phyloP scores from a whole-genome alignment of 1,140 invertebrate genomes.

The Apis florea region DNA sequence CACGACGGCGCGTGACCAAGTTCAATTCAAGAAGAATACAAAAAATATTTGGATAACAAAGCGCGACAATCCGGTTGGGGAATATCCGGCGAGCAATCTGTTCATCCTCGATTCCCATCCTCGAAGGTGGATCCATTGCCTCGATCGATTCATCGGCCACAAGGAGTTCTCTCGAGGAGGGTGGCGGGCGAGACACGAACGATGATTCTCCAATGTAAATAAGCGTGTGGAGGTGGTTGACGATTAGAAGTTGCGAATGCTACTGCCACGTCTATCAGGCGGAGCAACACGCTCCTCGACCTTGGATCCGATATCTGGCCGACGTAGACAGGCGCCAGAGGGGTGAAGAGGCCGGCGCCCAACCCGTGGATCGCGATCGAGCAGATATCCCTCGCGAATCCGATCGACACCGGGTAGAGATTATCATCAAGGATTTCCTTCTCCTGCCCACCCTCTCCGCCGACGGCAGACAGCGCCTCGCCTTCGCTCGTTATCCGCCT shows the following conservation, averaged over 20 bases:
- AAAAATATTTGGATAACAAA: constrained; percentile 67
- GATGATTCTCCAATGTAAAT: constrained; percentile 82
- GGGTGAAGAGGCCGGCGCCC: constrained; percentile 80
- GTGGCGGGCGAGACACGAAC: constrained; percentile 73
- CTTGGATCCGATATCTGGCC: constrained; percentile 82
- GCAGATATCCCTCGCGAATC: constrained; percentile 76
- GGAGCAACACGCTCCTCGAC: constrained; percentile 82
- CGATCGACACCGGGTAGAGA: constrained; percentile 83
- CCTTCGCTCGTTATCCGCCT: background rate
- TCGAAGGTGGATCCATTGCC: constrained; percentile 73
- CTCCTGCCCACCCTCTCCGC: constrained; percentile 86
- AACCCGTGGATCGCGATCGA: constrained; percentile 82
- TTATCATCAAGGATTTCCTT: constrained; percentile 82
- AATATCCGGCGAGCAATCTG: no score
- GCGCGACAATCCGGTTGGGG: no score
- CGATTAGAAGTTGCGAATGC: constrained; percentile 81
- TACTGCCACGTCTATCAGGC: constrained; percentile 80
- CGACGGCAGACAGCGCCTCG: constrained; percentile 78
- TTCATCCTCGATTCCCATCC: constrained; percentile 27
- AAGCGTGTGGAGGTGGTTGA: constrained; percentile 84
- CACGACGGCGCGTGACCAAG: constrained; percentile 80
- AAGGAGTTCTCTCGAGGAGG: constrained; percentile 86
- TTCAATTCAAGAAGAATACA: constrained; percentile 85
- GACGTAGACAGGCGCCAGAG: constrained; percentile 78
- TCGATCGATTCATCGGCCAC: constrained; percentile 82